Evolutionary conservation across 2,888 invertebrate species (phyloP), one percentile per base, ranked within the genome.

Genomic region (Blastobasis lacticolella): DNA sequence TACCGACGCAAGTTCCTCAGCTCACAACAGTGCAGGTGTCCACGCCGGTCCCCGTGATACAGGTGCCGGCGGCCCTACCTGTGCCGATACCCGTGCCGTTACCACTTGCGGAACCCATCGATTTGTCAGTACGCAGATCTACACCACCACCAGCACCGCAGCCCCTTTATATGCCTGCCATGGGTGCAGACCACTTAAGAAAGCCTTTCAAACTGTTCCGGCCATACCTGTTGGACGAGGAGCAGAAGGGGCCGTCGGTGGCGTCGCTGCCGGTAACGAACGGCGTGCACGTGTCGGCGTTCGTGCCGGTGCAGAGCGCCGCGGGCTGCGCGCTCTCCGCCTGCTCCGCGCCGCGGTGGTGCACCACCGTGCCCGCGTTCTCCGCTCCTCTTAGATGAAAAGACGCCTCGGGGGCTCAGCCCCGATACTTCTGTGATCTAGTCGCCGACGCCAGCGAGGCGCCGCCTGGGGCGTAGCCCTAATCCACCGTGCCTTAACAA

Each of bases 191-290:
- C 59, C 73, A 86, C 49, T 73, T 81, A 46, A 86, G 88, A 63
- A 92, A 91, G 75, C 93, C 94, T 50, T 91, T 93, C 63, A 94
- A 94, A 72, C 81, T 94, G 44, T 94, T 94, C 79, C 92, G 94
- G 70, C 94, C 94, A 38, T 94, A 94, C 75, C 85, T 94, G 49
- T 88, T 93, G 57, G 93, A 92, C 65, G 90, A 92, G 45, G 88
- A 90, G 45, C 89, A 90, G 52, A 89, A 78, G 49, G 88, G 72
- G 57, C 67, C 76, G 57, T 80, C 81, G 23, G 69, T 78, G 9
- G 84, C 84, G 40, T 81, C 81, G 9, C 65, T 82, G 58, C 83
- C 83, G 4, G 82, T 81, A 53, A 69, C 73, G 36, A 69, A 66
- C 56, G 81, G 82, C 57, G 69, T 75, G 57, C 78, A 83, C 72